A percentile compares a stretch with the other conserved stretches of the same genome.
These are phyloP conservation scores for Druon quercuslanigerum DNA, from an alignment of 1,140 invertebrate genomes.

Conservation along the genomic window DNA sequence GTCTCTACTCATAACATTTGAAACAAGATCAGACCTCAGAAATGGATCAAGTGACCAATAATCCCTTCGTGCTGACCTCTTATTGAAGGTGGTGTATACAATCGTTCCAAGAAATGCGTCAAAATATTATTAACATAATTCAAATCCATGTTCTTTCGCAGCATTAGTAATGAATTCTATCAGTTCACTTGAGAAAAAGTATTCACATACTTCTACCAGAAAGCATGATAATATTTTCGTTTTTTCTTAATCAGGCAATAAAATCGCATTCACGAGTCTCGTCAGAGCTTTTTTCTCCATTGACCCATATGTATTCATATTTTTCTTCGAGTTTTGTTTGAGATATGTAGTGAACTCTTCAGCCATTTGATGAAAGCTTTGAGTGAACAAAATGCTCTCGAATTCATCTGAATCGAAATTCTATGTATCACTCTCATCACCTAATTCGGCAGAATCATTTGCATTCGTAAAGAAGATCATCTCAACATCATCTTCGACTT, in stretches of 20 bases:
- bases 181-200: conserved; percentile 24
- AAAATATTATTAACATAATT: too few species aligned
- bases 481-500: not conserved
- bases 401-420: not conserved
- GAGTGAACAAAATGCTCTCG: not conserved
- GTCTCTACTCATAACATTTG: conserved; percentile 26
- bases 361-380: too few species aligned
- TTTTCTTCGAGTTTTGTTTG: too few species aligned
- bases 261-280: conserved; percentile 8
- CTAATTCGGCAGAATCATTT: not conserved
- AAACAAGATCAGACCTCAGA: not conserved
- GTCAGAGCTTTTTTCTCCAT: conserved; percentile 9
- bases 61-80: too few species aligned
- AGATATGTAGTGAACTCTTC: too few species aligned
- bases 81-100: too few species aligned
- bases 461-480: not conserved
- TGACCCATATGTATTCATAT: not conserved
- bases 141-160: too few species aligned
- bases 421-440: not conserved
- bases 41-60: too few species aligned
- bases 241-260: conserved; percentile 22
- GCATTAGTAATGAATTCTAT: not conserved
- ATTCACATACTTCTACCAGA: conserved; percentile 29
- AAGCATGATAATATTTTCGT: not conserved
- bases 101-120: too few species aligned